These are phyloP conservation scores for Caenorhabditis inopinata DNA, from an alignment of 1,140 invertebrate genomes.

Conservation along the genomic window DNA sequence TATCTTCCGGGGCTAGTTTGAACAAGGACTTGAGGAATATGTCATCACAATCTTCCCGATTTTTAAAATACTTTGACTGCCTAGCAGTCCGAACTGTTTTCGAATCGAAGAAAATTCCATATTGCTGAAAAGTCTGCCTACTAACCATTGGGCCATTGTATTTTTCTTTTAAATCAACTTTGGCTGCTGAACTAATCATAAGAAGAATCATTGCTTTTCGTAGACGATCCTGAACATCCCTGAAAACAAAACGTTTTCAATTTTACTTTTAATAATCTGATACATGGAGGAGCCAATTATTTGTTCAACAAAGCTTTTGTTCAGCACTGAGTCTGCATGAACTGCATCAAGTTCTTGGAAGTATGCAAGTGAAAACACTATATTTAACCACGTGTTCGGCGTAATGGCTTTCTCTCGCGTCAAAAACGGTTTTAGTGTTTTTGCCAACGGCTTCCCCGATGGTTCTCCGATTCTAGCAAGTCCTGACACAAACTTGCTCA, in stretches of 20 bases:
- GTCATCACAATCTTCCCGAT: neutral
- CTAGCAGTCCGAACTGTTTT: neutral
- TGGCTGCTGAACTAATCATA: neutral
- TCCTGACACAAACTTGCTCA: neutral
- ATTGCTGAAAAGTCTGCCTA: neutral
- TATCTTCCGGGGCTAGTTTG: slow-evolving; percentile 5
- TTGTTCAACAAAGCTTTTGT: neutral
- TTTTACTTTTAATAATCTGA: too few relatives aligned
- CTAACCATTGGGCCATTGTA: neutral
- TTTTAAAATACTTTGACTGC: neutral
- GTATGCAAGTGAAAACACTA: neutral
- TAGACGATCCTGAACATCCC: slow-evolving; percentile 1
- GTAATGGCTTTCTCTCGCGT: neutral
- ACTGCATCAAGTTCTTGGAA: neutral
- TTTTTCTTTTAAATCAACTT: neutral
- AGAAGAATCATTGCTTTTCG: neutral
- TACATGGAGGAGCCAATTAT: neutral
- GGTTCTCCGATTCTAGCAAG: neutral
- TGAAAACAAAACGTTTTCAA: neutral
- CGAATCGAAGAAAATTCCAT: neutral
- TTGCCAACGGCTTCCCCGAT: neutral
- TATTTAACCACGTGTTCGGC: neutral
- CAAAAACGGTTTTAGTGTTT: neutral
- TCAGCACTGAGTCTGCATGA: neutral
- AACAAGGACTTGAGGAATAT: neutral